A percentile compares a stretch with the other conserved stretches of the same genome.
phyloP scores from a whole-genome alignment of 2,888 invertebrate genomes.

The Prosopocoilus inquinatus region DNA sequence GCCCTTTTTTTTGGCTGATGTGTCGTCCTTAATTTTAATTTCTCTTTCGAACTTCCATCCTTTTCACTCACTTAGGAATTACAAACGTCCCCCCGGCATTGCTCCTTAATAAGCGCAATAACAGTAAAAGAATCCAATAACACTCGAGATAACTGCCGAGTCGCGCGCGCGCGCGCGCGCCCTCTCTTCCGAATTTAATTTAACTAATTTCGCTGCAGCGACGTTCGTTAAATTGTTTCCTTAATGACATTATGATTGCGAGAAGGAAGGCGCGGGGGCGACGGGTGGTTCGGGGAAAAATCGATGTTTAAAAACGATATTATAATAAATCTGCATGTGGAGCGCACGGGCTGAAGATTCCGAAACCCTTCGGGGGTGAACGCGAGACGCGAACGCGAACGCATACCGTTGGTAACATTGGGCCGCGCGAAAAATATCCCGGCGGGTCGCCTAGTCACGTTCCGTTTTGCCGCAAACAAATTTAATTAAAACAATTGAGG shows the following conservation, averaged over 20 bases:
- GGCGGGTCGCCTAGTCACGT: too few relatives aligned
- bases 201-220: constrained; percentile 31
- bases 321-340: constrained; percentile 23
- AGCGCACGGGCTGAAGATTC: not conserved
- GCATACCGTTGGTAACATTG: too few relatives aligned
- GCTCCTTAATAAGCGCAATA: constrained; percentile 24
- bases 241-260: constrained; percentile 33
- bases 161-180: constrained; percentile 15
- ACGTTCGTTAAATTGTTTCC: constrained; percentile 33
- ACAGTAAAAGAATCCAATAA: constrained; percentile 21
- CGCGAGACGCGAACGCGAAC: too few relatives aligned
- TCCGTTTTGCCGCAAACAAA: too few relatives aligned
- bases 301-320: constrained; percentile 29
- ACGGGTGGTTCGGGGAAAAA: constrained; percentile 12
- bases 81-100: constrained; percentile 15
- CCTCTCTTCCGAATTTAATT: constrained; percentile 31
- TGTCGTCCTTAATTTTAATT: too few relatives aligned
- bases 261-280: constrained; percentile 10
- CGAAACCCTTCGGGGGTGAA: too few relatives aligned
- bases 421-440: too few relatives aligned
- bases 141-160: constrained; percentile 1
- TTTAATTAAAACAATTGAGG: too few relatives aligned
- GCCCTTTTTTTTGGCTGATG: too few relatives aligned
- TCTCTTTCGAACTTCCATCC: too few relatives aligned
- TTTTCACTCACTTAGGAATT: too few relatives aligned